Percentiles rank a stretch among this genome's conserved stretches.
These are phyloP conservation scores for Elmis aenea DNA, from an alignment of 2,888 invertebrate genomes.

Conservation along the genomic window DNA sequence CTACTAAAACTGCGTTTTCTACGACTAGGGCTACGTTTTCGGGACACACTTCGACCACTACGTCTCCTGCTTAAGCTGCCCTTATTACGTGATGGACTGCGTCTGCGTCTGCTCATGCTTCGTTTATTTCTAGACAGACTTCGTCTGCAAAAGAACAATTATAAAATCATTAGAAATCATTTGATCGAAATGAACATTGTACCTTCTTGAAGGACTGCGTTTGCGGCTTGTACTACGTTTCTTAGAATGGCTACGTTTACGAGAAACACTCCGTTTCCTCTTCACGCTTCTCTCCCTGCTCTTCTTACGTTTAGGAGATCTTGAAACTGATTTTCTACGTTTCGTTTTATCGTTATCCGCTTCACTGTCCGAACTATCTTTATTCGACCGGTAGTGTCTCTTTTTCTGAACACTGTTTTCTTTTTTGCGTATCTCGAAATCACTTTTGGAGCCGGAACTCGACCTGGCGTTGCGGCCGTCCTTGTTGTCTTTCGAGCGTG, in stretches of 20 bases:
- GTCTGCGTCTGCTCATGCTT: conserved; percentile 36
- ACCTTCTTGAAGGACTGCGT: conserved; percentile 42
- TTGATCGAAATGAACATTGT: no score
- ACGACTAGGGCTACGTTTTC: conserved; percentile 38
- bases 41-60: conserved; percentile 36
- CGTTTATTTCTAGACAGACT: conserved; percentile 40
- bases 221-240: conserved; percentile 39
- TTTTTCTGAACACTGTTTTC: conserved; percentile 81
- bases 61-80: conserved; percentile 31
- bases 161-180: conserved; percentile 9
- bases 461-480: conserved; percentile 24
- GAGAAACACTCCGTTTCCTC: conserved; percentile 42
- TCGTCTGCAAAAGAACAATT: conserved; percentile 37
- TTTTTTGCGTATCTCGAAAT: conserved; percentile 70
- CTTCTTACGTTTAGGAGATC: conserved; percentile 35
- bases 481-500: conserved; percentile 24
- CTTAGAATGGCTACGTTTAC: conserved; percentile 31
- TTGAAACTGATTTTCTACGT: conserved; percentile 37
- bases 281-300: conserved; percentile 50
- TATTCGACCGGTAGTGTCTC: conserved; percentile 81
- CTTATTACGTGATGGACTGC: conserved; percentile 35
- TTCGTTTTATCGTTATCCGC: conserved; percentile 43
- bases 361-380: conserved; percentile 69
- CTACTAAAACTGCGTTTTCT: conserved; percentile 34
- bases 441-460: conserved; percentile 41